Percentiles rank a stretch among this genome's conserved stretches.
phyloP scores from a whole-genome alignment of 2,113 vertebrate species.

The Antechinus stuartii region DNA sequence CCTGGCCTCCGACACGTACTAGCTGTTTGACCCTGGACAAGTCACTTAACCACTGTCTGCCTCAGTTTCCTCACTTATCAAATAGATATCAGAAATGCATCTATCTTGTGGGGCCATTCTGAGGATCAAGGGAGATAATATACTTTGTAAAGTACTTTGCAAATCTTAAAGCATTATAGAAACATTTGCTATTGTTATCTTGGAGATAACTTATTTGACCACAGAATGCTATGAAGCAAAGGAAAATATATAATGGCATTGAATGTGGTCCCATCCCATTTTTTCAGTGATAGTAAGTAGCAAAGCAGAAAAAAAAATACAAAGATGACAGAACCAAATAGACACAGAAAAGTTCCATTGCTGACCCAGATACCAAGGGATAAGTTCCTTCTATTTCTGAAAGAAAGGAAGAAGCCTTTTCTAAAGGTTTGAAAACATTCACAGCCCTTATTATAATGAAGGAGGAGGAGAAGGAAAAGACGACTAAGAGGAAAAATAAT shows the following conservation, averaged over 20 bases:
- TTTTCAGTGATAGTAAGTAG: not conserved
- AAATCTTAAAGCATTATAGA: not conserved
- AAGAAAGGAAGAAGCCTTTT: not conserved
- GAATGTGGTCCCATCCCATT: not conserved
- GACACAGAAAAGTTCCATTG: not conserved
- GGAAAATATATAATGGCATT: not conserved
- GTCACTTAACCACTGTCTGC: not conserved
- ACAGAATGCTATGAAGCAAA: not conserved
- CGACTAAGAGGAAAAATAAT: not conserved
- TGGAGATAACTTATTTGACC: not conserved
- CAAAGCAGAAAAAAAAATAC: not conserved
- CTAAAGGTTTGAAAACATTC: not conserved
- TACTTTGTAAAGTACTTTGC: not conserved
- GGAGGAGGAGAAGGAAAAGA: not conserved
- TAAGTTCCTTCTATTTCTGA: not conserved
- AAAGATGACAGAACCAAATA: not conserved
- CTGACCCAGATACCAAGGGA: not conserved
- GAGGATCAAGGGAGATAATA: not conserved
- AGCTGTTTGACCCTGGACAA: not conserved
- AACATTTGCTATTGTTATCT: not conserved
- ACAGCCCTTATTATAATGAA: not conserved
- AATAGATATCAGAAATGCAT: not conserved
- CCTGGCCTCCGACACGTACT: not conserved
- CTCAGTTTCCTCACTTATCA: not conserved
- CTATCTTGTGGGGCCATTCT: not conserved